Evolutionary conservation across 2,888 invertebrate genomes (phyloP).

Genomic region (Limenitis camilla): DNA sequence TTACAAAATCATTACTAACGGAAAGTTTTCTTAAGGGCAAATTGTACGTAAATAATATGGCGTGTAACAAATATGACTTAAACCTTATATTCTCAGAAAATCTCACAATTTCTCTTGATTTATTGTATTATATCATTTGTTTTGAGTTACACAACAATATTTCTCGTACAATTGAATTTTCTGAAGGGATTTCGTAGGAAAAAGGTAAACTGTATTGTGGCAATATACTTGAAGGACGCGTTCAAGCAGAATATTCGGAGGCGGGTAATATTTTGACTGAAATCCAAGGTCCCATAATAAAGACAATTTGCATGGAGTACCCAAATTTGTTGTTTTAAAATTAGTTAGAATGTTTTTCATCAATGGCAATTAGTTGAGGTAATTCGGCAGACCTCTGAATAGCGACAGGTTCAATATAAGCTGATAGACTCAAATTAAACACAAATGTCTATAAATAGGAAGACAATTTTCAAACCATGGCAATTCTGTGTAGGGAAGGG

Average conservation of each 20-base stretch:
- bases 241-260: neutral
- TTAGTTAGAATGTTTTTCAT: no score
- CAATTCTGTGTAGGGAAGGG: no score
- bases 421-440: no score
- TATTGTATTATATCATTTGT: slow-evolving; percentile 5
- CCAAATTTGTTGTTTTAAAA: no score
- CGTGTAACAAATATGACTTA: neutral
- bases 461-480: no score
- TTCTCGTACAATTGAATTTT: slow-evolving; percentile 7
- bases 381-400: no score
- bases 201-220: slow-evolving; percentile 4
- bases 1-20: neutral
- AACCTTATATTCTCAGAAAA: neutral
- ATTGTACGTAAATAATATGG: slow-evolving; percentile 1
- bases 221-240: neutral
- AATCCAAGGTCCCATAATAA: no score
- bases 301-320: no score
- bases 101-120: neutral
- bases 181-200: slow-evolving; percentile 2
- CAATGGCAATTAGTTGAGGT: no score
- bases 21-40: neutral
- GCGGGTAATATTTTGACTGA: no score
- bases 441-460: no score
- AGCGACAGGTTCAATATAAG: no score
- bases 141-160: slow-evolving; percentile 3